Percentiles rank a stretch among this genome's conserved stretches.
Evolutionary conservation across 2,888 invertebrate genomes (phyloP).

Genomic region (Smittia aterrima): DNA sequence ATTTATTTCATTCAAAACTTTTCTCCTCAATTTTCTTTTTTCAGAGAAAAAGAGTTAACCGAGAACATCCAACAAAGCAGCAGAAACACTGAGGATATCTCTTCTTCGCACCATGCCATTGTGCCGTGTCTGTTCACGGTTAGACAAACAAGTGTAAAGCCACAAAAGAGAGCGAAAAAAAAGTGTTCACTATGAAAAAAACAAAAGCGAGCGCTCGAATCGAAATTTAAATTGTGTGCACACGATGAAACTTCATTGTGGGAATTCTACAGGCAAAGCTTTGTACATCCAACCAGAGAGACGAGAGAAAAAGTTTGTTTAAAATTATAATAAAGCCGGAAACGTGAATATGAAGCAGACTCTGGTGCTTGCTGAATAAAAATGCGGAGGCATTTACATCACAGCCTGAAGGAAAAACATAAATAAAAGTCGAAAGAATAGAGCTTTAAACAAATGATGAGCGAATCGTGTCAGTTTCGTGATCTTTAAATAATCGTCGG

Average conservation of each 20-base stretch:
- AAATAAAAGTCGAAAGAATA: neutral
- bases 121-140: constrained; percentile 20
- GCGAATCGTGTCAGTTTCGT: neutral
- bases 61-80: neutral
- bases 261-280: neutral
- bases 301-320: neutral
- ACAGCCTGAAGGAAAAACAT: neutral
- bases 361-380: neutral
- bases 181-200: neutral
- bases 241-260: constrained; percentile 15
- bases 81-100: constrained; percentile 19
- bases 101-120: constrained; percentile 28
- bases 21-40: neutral
- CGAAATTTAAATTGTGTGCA: constrained; percentile 5
- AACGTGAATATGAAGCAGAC: neutral
- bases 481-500: neutral
- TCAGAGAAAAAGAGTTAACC: constrained; percentile 3
- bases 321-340: neutral
- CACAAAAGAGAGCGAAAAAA: constrained; percentile 1
- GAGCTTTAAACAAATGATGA: neutral
- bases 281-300: neutral
- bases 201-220: constrained; percentile 11
- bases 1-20: neutral
- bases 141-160: constrained; percentile 41
- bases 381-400: constrained; percentile 1